These are phyloP conservation scores for human (Homo sapiens) DNA, from an alignment of 2,113 vertebrate species.

Conservation along the genomic window DNA sequence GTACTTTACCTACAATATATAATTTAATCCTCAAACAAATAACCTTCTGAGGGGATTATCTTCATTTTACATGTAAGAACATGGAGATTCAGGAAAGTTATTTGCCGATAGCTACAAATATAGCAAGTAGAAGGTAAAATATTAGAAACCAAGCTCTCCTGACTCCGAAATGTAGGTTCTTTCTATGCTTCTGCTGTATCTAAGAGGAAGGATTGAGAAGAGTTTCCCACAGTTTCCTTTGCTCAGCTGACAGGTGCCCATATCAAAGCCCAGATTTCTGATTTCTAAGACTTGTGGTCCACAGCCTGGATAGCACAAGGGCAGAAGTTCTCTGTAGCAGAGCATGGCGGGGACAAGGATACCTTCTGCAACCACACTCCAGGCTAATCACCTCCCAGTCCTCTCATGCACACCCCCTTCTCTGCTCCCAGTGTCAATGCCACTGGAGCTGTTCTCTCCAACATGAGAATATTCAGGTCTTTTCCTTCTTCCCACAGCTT, in stretches of 20 bases:
- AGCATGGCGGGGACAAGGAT: neutral
- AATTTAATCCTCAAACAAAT: neutral
- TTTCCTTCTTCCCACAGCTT: neutral
- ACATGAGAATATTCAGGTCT: neutral
- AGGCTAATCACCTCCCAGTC: neutral
- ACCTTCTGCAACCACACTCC: neutral
- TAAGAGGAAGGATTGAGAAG: neutral
- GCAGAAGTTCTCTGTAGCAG: neutral
- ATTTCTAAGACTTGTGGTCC: neutral
- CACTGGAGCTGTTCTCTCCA: neutral
- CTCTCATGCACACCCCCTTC: neutral
- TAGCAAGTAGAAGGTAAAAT: neutral
- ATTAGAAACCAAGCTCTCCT: neutral
- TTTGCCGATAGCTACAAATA: neutral
- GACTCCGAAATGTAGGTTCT: neutral
- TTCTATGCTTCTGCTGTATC: neutral
- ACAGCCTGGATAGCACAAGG: neutral
- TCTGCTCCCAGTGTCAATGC: neutral
- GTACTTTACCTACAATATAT: neutral
- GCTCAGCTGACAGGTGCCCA: neutral
- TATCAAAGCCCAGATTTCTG: neutral
- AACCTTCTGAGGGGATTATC: neutral
- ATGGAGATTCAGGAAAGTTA: neutral
- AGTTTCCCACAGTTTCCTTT: neutral
- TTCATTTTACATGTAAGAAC: constrained; percentile 7